Conservation (phyloP, 2,113 vertebrate genomes). For the Talpa occidentalis region DNA sequence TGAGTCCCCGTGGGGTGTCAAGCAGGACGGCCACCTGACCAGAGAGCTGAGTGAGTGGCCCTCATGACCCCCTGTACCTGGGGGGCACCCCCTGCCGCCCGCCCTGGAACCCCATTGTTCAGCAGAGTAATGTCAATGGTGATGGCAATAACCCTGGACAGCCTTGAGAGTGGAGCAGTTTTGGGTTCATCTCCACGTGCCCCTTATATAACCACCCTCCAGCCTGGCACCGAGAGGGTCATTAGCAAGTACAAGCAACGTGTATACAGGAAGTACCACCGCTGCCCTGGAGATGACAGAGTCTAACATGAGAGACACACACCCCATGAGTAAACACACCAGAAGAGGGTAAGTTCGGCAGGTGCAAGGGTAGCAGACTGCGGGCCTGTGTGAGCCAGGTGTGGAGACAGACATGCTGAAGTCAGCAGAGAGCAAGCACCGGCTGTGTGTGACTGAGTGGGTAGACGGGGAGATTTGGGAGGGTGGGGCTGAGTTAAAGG, state of each 20-base stretch:
- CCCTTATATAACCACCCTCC: neutral
- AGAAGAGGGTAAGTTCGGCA: neutral
- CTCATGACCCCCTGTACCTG: neutral
- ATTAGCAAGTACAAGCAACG: neutral
- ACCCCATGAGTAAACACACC: fast-evolving
- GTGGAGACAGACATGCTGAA: neutral
- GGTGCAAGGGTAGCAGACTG: neutral
- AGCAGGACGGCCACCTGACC: neutral
- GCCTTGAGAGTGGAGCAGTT: neutral
- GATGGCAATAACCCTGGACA: fast-evolving
- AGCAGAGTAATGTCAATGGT: no score
- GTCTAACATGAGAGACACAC: neutral
- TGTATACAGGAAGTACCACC: neutral
- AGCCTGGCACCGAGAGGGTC: neutral
- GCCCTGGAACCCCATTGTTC: no score
- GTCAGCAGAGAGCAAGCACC: neutral
- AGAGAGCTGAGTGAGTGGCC: neutral
- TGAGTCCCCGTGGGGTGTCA: neutral
- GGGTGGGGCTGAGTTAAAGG: neutral
- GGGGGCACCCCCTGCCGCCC: neutral
- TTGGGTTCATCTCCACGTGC: neutral
- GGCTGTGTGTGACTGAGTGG: conserved; percentile 24
- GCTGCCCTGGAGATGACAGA: neutral
- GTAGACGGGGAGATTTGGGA: neutral
- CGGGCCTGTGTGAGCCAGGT: neutral